A percentile compares a stretch with the other conserved stretches of the same genome.
Evolutionary conservation across 2,113 vertebrate species (phyloP).

Genomic region (Ondatra zibethicus): DNA sequence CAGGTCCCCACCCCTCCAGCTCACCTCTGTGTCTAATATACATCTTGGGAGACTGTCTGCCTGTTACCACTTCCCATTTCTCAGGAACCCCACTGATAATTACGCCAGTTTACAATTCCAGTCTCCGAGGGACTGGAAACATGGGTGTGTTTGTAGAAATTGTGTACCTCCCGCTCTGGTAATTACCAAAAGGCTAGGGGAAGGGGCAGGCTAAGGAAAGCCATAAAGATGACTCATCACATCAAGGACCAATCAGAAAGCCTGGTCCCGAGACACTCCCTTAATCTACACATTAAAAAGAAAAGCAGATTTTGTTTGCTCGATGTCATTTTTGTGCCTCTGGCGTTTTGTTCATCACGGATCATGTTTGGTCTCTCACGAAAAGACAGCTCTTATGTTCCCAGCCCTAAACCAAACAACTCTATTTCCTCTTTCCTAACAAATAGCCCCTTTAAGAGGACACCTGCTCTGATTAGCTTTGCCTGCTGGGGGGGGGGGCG

Average conservation of each 20-base stretch:
- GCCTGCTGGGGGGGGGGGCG: not conserved
- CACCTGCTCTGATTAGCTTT: not conserved
- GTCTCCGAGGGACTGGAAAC: not conserved
- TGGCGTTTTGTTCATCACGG: not conserved
- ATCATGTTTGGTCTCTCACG: not conserved
- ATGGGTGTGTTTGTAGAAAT: conserved; percentile 9
- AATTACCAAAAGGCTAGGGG: not conserved
- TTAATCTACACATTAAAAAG: not conserved
- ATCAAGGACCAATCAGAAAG: not conserved
- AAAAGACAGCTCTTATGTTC: not conserved
- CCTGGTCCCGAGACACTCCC: not conserved
- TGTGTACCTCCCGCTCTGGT: not conserved
- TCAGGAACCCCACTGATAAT: not conserved
- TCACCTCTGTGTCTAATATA: not conserved
- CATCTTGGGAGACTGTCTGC: not conserved
- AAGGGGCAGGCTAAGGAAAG: not conserved
- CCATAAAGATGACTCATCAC: not conserved
- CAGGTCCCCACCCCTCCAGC: not conserved
- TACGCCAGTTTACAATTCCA: not conserved
- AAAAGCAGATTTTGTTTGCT: not conserved
- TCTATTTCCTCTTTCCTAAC: not conserved
- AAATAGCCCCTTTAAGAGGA: not conserved
- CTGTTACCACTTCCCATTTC: not conserved
- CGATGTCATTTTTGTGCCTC: not conserved
- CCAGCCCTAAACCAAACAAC: not conserved